Evolutionary conservation across 2,113 vertebrate species (phyloP).

Genomic region (Dipodomys spectabilis): DNA sequence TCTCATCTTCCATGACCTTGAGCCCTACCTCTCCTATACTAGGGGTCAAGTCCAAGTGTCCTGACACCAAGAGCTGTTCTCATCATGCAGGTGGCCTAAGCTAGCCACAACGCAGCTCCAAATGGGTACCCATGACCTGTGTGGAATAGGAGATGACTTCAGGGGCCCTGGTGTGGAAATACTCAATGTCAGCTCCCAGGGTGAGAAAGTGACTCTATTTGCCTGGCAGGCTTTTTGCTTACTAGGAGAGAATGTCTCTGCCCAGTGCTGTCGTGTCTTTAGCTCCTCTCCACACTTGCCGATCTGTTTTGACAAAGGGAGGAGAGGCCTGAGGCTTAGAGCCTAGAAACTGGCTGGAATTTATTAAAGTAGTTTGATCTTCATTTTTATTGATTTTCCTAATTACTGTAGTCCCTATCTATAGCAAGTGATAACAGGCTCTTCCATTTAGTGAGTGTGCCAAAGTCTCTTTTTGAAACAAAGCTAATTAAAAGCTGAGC

Average conservation of each 20-base stretch:
- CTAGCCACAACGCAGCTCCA: neutral
- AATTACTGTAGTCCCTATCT: slow-evolving; percentile 3
- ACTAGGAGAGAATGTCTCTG: neutral
- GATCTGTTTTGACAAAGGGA: neutral
- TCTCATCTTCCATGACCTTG: neutral
- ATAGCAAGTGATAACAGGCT: neutral
- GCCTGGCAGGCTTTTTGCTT: neutral
- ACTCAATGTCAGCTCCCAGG: neutral
- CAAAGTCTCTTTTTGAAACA: neutral
- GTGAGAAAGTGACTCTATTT: neutral
- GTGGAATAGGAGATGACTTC: neutral
- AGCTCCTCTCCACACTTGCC: neutral
- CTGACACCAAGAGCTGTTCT: neutral
- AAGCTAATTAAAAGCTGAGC: neutral
- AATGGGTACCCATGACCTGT: neutral
- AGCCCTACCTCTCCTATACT: neutral
- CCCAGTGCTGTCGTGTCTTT: neutral
- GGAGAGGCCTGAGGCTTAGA: neutral
- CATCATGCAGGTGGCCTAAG: neutral
- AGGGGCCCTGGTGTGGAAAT: neutral
- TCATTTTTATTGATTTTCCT: neutral
- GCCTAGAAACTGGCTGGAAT: neutral
- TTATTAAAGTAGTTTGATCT: neutral
- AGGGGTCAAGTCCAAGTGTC: neutral
- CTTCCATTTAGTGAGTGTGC: neutral